phyloP scores from a whole-genome alignment of 2,113 vertebrate genomes.

The Lepus europaeus region DNA sequence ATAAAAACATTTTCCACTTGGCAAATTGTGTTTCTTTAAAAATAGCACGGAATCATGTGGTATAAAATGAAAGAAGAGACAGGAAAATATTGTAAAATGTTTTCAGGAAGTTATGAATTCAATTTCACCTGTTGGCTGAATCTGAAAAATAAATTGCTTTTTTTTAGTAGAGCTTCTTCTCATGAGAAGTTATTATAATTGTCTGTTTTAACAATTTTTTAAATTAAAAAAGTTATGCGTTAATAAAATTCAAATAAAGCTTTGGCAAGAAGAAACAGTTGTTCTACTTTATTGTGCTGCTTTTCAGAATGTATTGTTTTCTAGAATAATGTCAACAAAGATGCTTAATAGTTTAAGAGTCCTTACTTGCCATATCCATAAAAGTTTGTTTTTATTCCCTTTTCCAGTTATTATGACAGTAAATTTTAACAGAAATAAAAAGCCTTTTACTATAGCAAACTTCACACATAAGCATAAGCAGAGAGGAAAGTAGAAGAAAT shows the following conservation, averaged over 20 bases:
- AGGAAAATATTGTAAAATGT: background rate
- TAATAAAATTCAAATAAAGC: background rate
- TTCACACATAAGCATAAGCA: background rate
- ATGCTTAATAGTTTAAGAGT: background rate
- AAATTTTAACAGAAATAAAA: slow-evolving; percentile 14
- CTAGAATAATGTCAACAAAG: slow-evolving; percentile 38
- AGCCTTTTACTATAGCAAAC: background rate
- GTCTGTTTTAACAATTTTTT: background rate
- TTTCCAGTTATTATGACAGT: background rate
- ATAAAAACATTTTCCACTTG: slow-evolving; percentile 69
- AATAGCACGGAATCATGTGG: slow-evolving; percentile 53
- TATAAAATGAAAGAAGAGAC: slow-evolving; percentile 32
- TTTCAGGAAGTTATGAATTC: slow-evolving; percentile 53
- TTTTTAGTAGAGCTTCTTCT: background rate
- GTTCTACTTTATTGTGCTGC: background rate
- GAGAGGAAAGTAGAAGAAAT: background rate
- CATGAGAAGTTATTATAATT: slow-evolving; percentile 3
- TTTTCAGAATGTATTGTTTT: slow-evolving; percentile 1
- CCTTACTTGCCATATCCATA: background rate
- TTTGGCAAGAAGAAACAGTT: background rate
- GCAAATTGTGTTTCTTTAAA: slow-evolving; percentile 65
- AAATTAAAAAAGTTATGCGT: background rate
- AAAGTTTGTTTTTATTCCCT: background rate
- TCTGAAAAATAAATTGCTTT: slow-evolving; percentile 38
- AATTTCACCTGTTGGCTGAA: slow-evolving; percentile 25